Evolutionary conservation across 2,113 vertebrate species (phyloP).

Genomic region (Pterocles orientalis): DNA sequence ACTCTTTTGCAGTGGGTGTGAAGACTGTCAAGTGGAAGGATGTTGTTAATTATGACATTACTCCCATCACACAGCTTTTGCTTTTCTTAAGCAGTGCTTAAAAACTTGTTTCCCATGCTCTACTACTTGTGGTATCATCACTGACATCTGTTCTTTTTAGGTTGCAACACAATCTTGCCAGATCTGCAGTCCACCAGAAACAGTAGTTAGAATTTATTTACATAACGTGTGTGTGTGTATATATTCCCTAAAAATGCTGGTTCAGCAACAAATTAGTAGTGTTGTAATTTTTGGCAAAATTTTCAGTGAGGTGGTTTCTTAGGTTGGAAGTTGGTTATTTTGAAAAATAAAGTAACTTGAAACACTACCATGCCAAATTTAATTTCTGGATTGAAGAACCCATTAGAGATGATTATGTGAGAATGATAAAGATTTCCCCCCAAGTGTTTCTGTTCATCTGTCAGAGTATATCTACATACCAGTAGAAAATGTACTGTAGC

Average conservation of each 20-base stretch:
- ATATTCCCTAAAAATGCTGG: neutral
- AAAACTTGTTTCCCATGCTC: neutral
- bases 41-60: neutral
- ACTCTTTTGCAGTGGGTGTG: neutral
- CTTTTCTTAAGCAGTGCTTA: neutral
- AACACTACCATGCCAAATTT: neutral
- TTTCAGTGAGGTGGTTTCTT: neutral
- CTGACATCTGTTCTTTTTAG: neutral
- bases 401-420: neutral
- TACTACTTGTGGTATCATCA: neutral
- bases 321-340: neutral
- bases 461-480: neutral
- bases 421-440: neutral
- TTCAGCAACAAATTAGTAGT: neutral
- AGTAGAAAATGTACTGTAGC: neutral
- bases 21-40: neutral
- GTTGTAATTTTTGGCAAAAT: neutral
- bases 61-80: neutral
- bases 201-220: neutral
- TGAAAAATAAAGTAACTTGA: neutral
- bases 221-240: fast-evolving
- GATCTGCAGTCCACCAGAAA: neutral
- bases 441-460: neutral
- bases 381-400: neutral
- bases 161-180: neutral